Percentiles rank a stretch among this genome's conserved stretches.
phyloP scores from a whole-genome alignment of 2,113 vertebrate genomes.

The Barbus barbus region DNA sequence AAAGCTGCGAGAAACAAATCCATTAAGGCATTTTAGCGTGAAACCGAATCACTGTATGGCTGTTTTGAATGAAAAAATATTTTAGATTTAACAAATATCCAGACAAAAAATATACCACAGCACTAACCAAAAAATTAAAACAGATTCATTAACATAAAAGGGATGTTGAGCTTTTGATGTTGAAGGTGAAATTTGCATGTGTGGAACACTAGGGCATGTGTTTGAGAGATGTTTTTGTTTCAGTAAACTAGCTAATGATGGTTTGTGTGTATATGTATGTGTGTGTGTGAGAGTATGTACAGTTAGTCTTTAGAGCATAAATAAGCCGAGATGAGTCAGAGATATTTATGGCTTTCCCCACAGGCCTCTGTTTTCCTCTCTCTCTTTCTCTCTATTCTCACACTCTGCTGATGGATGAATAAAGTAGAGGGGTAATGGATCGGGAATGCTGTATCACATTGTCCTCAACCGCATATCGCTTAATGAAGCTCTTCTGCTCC shows the following conservation, averaged over 20 bases:
- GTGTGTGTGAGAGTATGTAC: conserved; percentile 35
- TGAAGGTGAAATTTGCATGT: conserved; percentile 39
- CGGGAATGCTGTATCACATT: conserved; percentile 57
- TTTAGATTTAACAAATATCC: background rate
- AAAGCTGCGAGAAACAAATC: background rate
- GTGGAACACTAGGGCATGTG: conserved; percentile 2
- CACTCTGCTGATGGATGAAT: conserved; percentile 62
- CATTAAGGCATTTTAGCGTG: background rate
- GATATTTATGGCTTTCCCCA: conserved; percentile 71
- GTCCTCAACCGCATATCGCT: conserved; percentile 32
- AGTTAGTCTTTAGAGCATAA: conserved; percentile 64
- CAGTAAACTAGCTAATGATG: conserved; percentile 32
- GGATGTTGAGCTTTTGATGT: conserved; percentile 37
- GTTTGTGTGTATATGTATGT: conserved; percentile 20
- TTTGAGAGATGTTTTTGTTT: conserved; percentile 35
- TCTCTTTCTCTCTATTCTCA: conserved; percentile 34
- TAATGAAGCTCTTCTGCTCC: conserved; percentile 28
- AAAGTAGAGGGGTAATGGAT: conserved; percentile 64
- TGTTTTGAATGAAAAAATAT: background rate
- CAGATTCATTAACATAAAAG: conserved; percentile 26
- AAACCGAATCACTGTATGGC: background rate
- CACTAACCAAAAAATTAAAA: conserved; percentile 20
- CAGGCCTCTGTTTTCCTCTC: conserved; percentile 58
- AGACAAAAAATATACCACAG: background rate
- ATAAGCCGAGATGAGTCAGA: conserved; percentile 72